Base-by-base conservation (phyloP, 1,140 invertebrate species). In the Magallana angulata region DNA sequence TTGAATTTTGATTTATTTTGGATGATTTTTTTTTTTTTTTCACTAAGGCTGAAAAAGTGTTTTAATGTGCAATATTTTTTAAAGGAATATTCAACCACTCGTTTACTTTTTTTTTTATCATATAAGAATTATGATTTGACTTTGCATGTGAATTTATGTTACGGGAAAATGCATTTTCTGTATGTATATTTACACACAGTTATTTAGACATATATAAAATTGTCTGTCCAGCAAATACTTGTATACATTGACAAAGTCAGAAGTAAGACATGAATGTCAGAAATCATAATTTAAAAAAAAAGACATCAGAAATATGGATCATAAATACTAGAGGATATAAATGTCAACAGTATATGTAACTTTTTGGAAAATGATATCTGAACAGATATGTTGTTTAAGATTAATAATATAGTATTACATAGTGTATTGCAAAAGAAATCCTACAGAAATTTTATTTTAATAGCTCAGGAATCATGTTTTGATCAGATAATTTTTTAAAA, bases 61-160 rank as follows among this genome's bases (percentile, higher is more conserved):
- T n/a, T 14, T 64, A 8, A 76, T 76, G 68, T 76, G 68, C 68
- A 76, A 76, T 76, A 76, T 76, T 76, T 18, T 76, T 76, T 48
- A 48, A 48, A 48, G 36, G 36, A 48, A 48, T 48, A 48, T 48
- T 48, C 36, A 76, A 30, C 68, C 68, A 76, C 24, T 24, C 8
- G 24, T 24, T 30, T 30, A 48, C 60, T 62, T 62, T 76, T 76
- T 76, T 76, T 18, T 76, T 30, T 76, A 18, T 11, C 1, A 7
- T 30, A 30, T 30, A 76, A 24, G 9, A 30, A 12, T 76, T 30
- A 12, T 30, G 36, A 30, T 76, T 76, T 76, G 68, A 76, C 24
- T 30, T 76, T 12, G 24, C 36, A 30, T 76, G 68, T 36, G 68
- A 76, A 30, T 76, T 30, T 8, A 12, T 36, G 18, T 18, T 12